Percentiles rank a stretch among this genome's conserved stretches.
phyloP scores from a whole-genome alignment of 2,888 invertebrate species.

The Harpalus rubripes region DNA sequence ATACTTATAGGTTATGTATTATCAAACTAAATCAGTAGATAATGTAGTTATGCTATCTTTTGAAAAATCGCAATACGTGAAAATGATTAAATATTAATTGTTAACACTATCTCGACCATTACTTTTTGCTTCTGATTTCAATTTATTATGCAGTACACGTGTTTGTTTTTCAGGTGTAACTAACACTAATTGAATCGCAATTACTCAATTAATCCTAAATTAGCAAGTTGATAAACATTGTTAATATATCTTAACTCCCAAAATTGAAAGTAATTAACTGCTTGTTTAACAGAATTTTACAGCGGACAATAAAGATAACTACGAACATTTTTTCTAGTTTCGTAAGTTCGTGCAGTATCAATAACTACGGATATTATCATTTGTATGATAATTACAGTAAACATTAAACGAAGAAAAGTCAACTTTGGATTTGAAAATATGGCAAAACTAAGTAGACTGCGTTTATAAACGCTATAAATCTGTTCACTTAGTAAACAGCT shows the following conservation, averaged over 20 bases:
- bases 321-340: slow-evolving; percentile 11
- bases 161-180: slow-evolving; percentile 16
- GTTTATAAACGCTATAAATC: slow-evolving; percentile 23
- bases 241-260: slow-evolving; percentile 40
- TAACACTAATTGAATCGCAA: slow-evolving; percentile 26
- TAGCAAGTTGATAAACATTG: slow-evolving; percentile 42
- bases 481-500: slow-evolving; percentile 34
- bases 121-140: not conserved
- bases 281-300: slow-evolving; percentile 30
- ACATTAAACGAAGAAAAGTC: slow-evolving; percentile 21
- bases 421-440: slow-evolving; percentile 18
- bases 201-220: slow-evolving; percentile 38
- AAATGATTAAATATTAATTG: slow-evolving; percentile 29
- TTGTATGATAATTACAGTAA: slow-evolving; percentile 28
- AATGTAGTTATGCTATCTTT: slow-evolving; percentile 11
- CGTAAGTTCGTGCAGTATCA: slow-evolving; percentile 18
- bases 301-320: slow-evolving; percentile 35
- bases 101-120: slow-evolving; percentile 14
- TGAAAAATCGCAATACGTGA: slow-evolving; percentile 26
- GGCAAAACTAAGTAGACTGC: slow-evolving; percentile 33
- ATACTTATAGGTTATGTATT: slow-evolving; percentile 19
- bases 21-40: slow-evolving; percentile 5
- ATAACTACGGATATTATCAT: slow-evolving; percentile 38
- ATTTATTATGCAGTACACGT: not conserved
- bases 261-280: slow-evolving; percentile 34